Percentiles rank a stretch among this genome's conserved stretches.
Evolutionary conservation across 2,888 invertebrate species (phyloP).

Genomic region (Drosophila anomelani): DNA sequence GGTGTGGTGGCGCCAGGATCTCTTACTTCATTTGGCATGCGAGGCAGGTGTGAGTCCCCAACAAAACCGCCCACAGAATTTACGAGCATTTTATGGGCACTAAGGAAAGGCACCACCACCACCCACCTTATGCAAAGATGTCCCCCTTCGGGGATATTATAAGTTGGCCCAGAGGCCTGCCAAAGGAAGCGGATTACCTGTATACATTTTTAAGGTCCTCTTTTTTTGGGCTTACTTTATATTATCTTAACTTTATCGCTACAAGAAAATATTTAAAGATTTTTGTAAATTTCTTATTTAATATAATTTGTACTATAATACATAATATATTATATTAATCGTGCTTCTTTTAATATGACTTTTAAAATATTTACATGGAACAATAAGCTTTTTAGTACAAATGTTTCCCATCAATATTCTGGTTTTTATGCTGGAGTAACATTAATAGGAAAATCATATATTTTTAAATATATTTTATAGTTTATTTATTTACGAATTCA

Average conservation of each 20-base stretch:
- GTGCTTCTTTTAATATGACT: too few species aligned
- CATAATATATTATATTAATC: too few species aligned
- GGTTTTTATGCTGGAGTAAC: too few species aligned
- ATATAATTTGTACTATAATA: too few species aligned
- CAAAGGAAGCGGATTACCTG: background rate
- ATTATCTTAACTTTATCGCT: background rate
- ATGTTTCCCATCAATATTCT: too few species aligned
- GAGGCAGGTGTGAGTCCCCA: slow-evolving; percentile 62
- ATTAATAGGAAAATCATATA: too few species aligned
- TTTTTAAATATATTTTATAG: too few species aligned
- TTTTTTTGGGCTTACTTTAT: background rate
- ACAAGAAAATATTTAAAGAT: background rate
- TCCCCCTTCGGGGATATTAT: slow-evolving; percentile 5
- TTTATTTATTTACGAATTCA: background rate
- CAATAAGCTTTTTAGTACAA: too few species aligned
- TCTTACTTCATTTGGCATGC: slow-evolving; percentile 71
- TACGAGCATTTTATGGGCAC: slow-evolving; percentile 70
- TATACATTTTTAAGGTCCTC: background rate
- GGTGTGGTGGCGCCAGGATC: slow-evolving; percentile 25
- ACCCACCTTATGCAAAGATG: slow-evolving; percentile 32
- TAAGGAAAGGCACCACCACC: slow-evolving; percentile 35
- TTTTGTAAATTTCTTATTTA: background rate
- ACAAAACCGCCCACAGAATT: slow-evolving; percentile 46
- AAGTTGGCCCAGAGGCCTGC: slow-evolving; percentile 2
- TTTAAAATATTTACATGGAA: too few species aligned